Base-by-base conservation (phyloP, 2,888 invertebrate species). In the Cremastinae sp. region DNA sequence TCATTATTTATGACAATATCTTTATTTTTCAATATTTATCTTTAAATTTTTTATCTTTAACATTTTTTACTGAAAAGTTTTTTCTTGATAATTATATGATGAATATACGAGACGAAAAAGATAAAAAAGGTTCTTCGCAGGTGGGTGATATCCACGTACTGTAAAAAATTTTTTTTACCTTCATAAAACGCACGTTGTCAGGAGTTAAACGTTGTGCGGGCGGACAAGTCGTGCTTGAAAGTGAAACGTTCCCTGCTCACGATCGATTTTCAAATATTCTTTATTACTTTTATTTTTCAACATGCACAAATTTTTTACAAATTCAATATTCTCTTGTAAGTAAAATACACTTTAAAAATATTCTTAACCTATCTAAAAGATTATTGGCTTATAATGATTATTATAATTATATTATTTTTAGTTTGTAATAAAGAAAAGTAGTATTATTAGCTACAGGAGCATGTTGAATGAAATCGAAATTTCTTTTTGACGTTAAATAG, bases 201-300 rank as follows among this genome's bases (percentile, higher is more conserved):
- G 76, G 79, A 28, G 82, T 81, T 83, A 78, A 49, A 66, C 59
- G 68, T 62, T 68, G 56, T 65, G 78, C 74, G 69, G 78, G 76
- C 79, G 80, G 74, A 74, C 77, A 74, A 74, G 78, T 75, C 79
- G 79, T 78, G 78, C 85, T 83, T 81, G 84, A 86, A 84, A 85
- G 85, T 85, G 85, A 85, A 85, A 84, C 81, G 80, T 79, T 81
- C 69, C 71, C 66, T 36, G 47, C 72, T 58, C 45, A 64, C 54
- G 41, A 72, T 20, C 64, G 68, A 68, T 54, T 78, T 61, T 12
- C 54, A 18, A 43, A 36, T 65, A 54, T 62, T 16, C 20, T 43
- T 65, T 20, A 38, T 51, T 14, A 38, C 41, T 49, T 18, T 18
- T n/a, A n/a, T n/a, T n/a, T 1, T 20, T 49, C 49, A 1, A 3